Evolutionary conservation across 2,888 invertebrate species (phyloP), one percentile per base, ranked within the genome.

Genomic region (Platerodrilus igneus): DNA sequence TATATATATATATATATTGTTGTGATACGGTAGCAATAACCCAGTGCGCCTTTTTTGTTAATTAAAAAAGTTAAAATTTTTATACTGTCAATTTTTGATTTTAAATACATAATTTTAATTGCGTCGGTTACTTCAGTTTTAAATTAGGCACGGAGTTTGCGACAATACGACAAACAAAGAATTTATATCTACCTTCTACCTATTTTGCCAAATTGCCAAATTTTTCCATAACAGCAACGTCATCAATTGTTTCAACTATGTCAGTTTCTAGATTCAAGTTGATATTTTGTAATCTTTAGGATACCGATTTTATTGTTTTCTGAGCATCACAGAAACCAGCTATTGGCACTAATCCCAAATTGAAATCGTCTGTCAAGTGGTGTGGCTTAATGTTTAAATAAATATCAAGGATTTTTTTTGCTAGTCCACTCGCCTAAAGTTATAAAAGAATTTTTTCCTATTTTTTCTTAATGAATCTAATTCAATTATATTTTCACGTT

Each of bases 141-240:
- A n/a, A n/a, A n/a, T n/a, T n/a, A n/a, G n/a, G n/a, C n/a, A n/a
- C n/a, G n/a, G n/a, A n/a, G n/a, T n/a, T n/a, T n/a, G n/a, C n/a
- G n/a, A n/a, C n/a, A n/a, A n/a, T n/a, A n/a, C n/a, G n/a, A n/a
- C n/a, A n/a, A n/a, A n/a, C n/a, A n/a, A n/a, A n/a, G n/a, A n/a
- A n/a, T n/a, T n/a, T n/a, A n/a, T n/a, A n/a, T n/a, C n/a, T n/a
- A n/a, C n/a, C n/a, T n/a, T n/a, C n/a, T n/a, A n/a, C n/a, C n/a
- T n/a, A n/a, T n/a, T n/a, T n/a, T 45, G 41, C 37, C 34, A 45
- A 37, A 26, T 45, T 17, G 32, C 41, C 41, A 41, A 40, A 27
- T 44, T 40, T 39, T 44, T 41, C 35, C 44, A 44, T 40, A 37
- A 45, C 41, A 41, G 27, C 45, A 37, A 36, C 45, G 37, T 33